Base-by-base conservation (phyloP, 2,797 vertebrate genomes). In the Hipposideros larvatus region DNA sequence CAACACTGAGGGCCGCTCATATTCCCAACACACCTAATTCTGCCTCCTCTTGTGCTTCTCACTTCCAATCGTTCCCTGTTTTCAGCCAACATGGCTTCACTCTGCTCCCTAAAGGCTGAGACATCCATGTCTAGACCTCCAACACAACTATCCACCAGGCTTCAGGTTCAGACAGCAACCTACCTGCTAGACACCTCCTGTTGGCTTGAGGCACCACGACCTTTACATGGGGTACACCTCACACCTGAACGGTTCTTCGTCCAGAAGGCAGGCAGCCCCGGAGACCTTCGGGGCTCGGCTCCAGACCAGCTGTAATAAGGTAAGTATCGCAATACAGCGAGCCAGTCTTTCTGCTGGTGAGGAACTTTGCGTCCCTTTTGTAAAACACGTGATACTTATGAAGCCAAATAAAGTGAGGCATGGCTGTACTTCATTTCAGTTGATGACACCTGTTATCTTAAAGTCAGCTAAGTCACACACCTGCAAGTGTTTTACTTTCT, bases 181-280 rank as follows among this genome's bases (percentile, higher is more conserved):
- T 8, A 21, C 26, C 57, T 73, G 48, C 63, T 6, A 18, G 59
- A 15, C 10, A 19, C 9, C n/a, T 59, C 11, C 74, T 28, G 4
- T 19, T 34, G 61, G 16, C 75, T 26, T 66, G 31, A 48, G 10
- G 11, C 3, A 24, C 13, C 31, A 41, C 24, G 5, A 24, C 2
- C 22, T 41, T 19, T n/a, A 3, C 0, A 0, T 1, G 13, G 10
- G 13, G 9, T 7, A 16, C 11, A 9, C n/a, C 15, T 34, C 7
- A 14, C 28, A 19, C 46, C 26, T 21, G 21, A 84, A 26, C 4
- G 19, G n/a, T 8, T 70, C 26, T 31, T 22, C 11, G 31, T n/a
- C 21, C 26, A 5, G 4, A 51, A 19, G 7, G 4, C 57, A 82
- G 6, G 41, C 26, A 21, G 14, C 57, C 79, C 7, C 6, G 1